A percentile compares a stretch with the other conserved stretches of the same genome.
Evolutionary conservation across 2,113 vertebrate species (phyloP).

Genomic region (Nanorana parkeri): DNA sequence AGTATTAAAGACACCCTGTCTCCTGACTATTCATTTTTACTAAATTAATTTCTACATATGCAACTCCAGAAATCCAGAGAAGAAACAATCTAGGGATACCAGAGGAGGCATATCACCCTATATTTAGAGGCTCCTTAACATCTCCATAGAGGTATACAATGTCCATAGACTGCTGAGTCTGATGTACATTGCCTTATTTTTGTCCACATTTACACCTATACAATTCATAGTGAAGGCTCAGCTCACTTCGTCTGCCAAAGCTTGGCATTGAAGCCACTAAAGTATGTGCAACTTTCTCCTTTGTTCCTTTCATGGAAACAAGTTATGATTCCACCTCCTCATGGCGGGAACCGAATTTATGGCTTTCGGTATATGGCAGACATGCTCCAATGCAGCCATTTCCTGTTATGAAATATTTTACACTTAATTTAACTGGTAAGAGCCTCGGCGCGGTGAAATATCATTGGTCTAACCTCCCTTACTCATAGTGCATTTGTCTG

Average conservation of each 20-base stretch:
- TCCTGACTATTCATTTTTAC: too few relatives aligned
- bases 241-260: neutral
- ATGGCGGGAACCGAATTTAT: neutral
- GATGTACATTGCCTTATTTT: too few relatives aligned
- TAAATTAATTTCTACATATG: too few relatives aligned
- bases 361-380: conserved; percentile 13
- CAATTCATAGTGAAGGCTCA: neutral
- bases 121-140: too few relatives aligned
- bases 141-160: too few relatives aligned
- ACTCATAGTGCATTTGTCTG: conserved; percentile 35
- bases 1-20: too few relatives aligned
- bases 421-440: conserved; percentile 31
- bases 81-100: too few relatives aligned
- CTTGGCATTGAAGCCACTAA: conserved; percentile 19
- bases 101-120: too few relatives aligned
- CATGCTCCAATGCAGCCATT: neutral
- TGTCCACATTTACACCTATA: neutral
- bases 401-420: conserved; percentile 54
- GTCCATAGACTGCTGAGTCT: too few relatives aligned
- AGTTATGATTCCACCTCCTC: conserved; percentile 26
- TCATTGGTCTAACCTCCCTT: conserved; percentile 16
- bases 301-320: conserved; percentile 5
- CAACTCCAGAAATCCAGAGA: too few relatives aligned
- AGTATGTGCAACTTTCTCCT: conserved; percentile 24
- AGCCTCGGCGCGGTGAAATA: neutral